Evolutionary conservation across 2,888 invertebrate genomes (phyloP).

Genomic region (Scelioninae gen. 1): DNA sequence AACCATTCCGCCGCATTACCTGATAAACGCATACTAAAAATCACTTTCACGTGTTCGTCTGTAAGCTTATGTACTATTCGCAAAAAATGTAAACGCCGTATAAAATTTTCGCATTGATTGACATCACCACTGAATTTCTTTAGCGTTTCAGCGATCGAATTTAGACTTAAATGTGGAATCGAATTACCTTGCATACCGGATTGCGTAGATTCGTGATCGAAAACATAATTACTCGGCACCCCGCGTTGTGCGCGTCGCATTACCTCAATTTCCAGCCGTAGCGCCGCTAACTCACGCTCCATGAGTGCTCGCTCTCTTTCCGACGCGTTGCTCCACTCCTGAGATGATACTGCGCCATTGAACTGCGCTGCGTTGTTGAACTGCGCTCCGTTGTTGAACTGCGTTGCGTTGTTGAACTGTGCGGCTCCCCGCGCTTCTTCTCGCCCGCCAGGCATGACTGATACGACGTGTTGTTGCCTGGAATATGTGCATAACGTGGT

Average conservation of each 20-base stretch:
- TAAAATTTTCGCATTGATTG: neutral
- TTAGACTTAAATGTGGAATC: constrained; percentile 10
- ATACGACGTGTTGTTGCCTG: no score
- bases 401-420: no score
- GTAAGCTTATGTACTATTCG: neutral
- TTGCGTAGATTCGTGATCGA: neutral
- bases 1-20: constrained; percentile 17
- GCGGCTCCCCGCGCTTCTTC: no score
- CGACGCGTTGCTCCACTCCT: no score
- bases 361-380: neutral
- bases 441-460: no score
- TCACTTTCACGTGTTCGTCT: constrained; percentile 2
- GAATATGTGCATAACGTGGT: no score
- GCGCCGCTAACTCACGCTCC: neutral
- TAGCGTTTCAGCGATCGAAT: constrained; percentile 2
- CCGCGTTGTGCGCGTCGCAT: neutral
- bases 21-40: constrained; percentile 25
- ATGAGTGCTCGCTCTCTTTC: neutral
- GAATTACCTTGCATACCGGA: neutral
- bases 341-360: no score
- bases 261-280: neutral
- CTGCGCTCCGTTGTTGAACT: no score
- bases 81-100: neutral
- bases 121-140: constrained; percentile 16
- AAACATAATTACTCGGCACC: neutral